Evolutionary conservation across 2,797 vertebrate genomes (phyloP).

Genomic region (Phaenicophaeus curvirostris): DNA sequence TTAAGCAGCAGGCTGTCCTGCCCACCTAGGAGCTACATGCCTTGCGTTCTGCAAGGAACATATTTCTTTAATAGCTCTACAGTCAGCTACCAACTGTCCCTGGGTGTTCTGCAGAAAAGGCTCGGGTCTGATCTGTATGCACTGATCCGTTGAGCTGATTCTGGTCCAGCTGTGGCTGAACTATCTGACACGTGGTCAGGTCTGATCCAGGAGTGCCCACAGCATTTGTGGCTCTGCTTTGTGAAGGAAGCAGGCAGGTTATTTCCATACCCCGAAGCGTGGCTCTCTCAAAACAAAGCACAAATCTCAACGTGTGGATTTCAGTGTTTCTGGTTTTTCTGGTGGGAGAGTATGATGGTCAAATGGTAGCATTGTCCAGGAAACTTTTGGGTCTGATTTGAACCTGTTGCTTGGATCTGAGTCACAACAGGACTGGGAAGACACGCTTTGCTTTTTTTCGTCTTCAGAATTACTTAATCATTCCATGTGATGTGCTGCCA

Average conservation of each 20-base stretch:
- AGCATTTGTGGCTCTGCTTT: not conserved
- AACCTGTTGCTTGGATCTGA: not conserved
- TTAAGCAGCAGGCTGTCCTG: not conserved
- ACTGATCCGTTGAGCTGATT: not conserved
- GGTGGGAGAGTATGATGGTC: not conserved
- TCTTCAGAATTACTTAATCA: conserved; percentile 6
- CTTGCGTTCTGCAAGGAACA: not conserved
- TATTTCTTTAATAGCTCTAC: not conserved
- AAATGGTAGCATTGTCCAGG: not conserved
- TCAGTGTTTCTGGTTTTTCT: not conserved
- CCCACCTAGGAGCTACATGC: not conserved
- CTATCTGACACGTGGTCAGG: accelerated
- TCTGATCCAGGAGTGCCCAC: not conserved
- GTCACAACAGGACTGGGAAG: not conserved
- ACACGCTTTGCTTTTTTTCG: not conserved
- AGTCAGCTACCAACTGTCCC: not conserved
- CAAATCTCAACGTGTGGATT: not conserved
- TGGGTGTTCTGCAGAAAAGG: not conserved
- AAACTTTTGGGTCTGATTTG: not conserved
- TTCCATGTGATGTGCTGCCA: not conserved
- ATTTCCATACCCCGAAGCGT: not conserved
- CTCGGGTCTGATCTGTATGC: not conserved
- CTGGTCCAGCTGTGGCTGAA: not conserved
- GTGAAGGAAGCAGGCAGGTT: not conserved
- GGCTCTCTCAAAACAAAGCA: not conserved